Evolutionary conservation across 1,140 invertebrate genomes (phyloP), one percentile per base, ranked within the genome.

Genomic region (Bombyx mandarina): DNA sequence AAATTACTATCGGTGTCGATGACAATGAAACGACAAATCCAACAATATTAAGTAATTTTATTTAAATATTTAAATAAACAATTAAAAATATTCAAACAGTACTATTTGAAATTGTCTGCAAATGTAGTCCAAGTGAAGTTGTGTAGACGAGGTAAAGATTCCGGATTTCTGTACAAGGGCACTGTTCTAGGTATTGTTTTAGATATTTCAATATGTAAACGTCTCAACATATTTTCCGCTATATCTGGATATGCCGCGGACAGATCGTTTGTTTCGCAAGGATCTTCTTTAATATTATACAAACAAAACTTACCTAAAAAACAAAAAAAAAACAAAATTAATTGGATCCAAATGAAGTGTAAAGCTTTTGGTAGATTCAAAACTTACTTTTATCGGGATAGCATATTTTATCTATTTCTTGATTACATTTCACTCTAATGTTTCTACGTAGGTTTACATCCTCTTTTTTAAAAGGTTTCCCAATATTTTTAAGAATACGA

Each of bases 251-350:
- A 61, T 18, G 5, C 47, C 18, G 49, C 47, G 9, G 75, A 75
- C 59, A 82, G 51, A 49, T 86, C 75, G 60, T 52, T 61, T 7
- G 46, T 67, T 67, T 86, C 80, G 54, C 82, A 86, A 1, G 80
- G 82, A 66, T 83, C 82, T 42, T 73, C 67, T 60, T 66, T 69
- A 46, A 86, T 75, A 46, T 86, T 79, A 52, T 70, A 83, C 43
- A 83, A 61, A 52, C 79, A 86, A n/a, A 60, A 54, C 52, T 62
- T 75, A 58, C 52, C 80, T 86, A 54, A 10, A 80, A 79, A 47
- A 10, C 9, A 43, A 9, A 52, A 8, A 8, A 47, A 9, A 3
- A 10, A 47, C 6, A 1, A 8, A 47, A 47, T 10, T 47, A 47
- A 10, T 47, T 47, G 6, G 8, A 12, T 1, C 6, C n/a, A 47